Evolutionary conservation across 2,113 vertebrate genomes (phyloP).

Genomic region (Platysteira castanea): DNA sequence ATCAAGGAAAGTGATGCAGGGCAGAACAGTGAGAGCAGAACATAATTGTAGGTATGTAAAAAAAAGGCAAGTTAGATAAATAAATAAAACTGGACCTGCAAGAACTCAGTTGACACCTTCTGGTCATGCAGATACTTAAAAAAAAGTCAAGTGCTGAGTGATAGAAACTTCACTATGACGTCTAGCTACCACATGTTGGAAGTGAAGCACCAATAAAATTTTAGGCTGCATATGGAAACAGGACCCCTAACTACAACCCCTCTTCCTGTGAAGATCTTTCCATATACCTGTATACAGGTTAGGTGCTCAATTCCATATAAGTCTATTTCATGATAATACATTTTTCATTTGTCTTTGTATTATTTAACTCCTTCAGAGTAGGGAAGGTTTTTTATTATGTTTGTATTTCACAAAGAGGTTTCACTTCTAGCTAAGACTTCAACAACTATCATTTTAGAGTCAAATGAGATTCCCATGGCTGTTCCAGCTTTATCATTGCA

Average conservation of each 20-base stretch:
- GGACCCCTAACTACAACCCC: not conserved
- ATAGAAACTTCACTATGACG: not conserved
- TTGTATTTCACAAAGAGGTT: not conserved
- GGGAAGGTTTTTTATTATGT: not conserved
- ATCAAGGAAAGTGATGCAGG: not conserved
- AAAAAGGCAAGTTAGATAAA: not conserved
- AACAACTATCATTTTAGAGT: not conserved
- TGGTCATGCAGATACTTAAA: not conserved
- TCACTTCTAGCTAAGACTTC: not conserved
- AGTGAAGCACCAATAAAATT: not conserved
- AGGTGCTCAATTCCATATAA: not conserved
- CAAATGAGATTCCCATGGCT: not conserved
- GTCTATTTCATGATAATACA: not conserved
- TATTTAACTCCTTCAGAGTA: not conserved
- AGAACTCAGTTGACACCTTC: not conserved
- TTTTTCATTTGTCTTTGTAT: not conserved
- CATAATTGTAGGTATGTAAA: not conserved
- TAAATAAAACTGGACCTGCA: not conserved
- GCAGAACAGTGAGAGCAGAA: not conserved
- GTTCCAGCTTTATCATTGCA: not conserved
- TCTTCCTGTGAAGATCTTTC: not conserved
- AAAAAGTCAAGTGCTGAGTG: not conserved
- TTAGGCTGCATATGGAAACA: not conserved
- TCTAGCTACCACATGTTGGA: not conserved
- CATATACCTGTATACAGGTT: fast-evolving